Evolutionary conservation across 2,113 vertebrate species (phyloP).

Genomic region (Phaethornis superciliosus): DNA sequence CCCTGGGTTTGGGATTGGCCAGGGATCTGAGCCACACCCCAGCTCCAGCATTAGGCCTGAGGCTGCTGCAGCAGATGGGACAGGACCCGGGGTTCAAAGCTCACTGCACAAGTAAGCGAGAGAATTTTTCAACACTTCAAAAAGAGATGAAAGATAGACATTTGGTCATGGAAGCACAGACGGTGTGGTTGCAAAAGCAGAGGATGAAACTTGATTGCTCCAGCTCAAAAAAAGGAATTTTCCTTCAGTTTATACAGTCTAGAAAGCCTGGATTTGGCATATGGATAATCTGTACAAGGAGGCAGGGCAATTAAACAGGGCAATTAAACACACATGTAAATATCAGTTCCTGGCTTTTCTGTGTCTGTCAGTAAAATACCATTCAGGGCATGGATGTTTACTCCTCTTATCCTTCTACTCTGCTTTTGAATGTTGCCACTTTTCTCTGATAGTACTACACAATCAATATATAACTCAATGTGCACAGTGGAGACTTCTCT

Average conservation of each 20-base stretch:
- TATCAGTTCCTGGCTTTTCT: neutral
- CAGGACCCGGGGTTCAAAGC: neutral
- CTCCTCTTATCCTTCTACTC: neutral
- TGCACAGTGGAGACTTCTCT: neutral
- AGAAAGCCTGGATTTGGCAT: neutral
- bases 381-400: neutral
- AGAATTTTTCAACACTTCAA: neutral
- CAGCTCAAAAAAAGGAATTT: neutral
- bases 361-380: neutral
- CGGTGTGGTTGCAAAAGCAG: neutral
- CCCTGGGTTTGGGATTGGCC: neutral
- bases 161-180: neutral
- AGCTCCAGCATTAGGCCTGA: neutral
- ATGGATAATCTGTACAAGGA: neutral
- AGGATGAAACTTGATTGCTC: neutral
- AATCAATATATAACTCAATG: neutral
- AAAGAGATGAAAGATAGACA: neutral
- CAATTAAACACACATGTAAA: neutral
- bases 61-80: neutral
- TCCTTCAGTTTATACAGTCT: neutral
- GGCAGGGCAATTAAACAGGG: neutral
- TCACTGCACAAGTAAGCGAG: neutral
- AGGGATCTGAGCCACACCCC: neutral
- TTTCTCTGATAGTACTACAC: neutral
- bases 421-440: neutral